Conservation (phyloP, 2,113 vertebrate genomes). For the Odontophorus gujanensis region DNA sequence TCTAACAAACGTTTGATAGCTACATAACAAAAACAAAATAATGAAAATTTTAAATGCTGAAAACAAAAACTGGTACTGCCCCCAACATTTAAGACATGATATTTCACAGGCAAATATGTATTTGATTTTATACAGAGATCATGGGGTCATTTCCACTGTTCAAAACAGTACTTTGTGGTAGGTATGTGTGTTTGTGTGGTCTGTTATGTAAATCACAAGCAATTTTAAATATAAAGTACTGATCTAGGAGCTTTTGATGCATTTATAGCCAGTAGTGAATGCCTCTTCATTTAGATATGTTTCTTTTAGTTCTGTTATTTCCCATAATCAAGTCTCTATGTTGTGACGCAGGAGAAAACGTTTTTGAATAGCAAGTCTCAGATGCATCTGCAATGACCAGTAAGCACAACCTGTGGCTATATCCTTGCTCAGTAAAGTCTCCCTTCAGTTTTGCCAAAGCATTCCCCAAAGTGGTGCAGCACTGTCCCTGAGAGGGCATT, state of each 20-base stretch:
- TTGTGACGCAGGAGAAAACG: not conserved
- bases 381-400: not conserved
- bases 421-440: not conserved
- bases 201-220: not conserved
- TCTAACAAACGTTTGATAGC: not conserved
- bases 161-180: not conserved
- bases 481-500: not conserved
- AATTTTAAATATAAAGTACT: not conserved
- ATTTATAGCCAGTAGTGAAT: not conserved
- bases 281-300: fast-evolving
- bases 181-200: not conserved
- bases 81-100: not conserved
- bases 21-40: not conserved
- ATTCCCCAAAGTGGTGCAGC: not conserved
- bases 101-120: not conserved
- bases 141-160: not conserved
- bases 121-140: not conserved
- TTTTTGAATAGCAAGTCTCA: not conserved
- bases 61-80: not conserved
- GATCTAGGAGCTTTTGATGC: not conserved
- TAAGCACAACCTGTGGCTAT: not conserved
- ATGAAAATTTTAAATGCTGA: not conserved
- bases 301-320: not conserved
- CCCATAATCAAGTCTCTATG: not conserved
- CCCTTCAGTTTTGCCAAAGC: not conserved